Base-by-base conservation (phyloP, 2,888 invertebrate species). In the Microplitis manilae region DNA sequence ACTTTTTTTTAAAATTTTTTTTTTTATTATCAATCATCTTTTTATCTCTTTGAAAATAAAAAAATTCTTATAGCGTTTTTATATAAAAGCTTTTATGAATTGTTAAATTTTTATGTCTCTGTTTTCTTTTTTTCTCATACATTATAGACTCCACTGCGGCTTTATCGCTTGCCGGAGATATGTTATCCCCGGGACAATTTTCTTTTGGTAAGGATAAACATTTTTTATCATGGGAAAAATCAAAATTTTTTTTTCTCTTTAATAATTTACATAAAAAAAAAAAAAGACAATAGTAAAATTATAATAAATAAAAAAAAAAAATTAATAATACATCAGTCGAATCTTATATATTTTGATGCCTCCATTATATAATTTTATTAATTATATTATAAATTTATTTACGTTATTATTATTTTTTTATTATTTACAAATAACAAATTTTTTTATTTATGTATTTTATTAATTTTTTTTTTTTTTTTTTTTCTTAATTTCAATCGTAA, bases 131-230 rank as follows among this genome's bases (percentile, higher is more conserved):
- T 77, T 77, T 77, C 77, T 69, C 74, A 77, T 74, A 74, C 77
- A 77, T 73, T 77, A 73, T 77, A 77, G 77, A 77, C 71, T 74
- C 74, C 77, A 77, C 77, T 74, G 74, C 77, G 73, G 77, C 77
- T 77, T 77, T 77, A 74, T 77, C 77, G 77, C 74, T 77, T 77
- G 77, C 77, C 74, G 77, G 77, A 74, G 77, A 77, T 77, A 74
- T 73, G 77, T 77, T 77, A 77, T 77, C 77, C 77, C 77, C 77
- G 77, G 77, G 77, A 74, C 77, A 77, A 77, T 77, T 77, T 77
- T 77, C 77, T 77, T 77, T 77, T 77, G 77, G 77, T 77, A 77
- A 77, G 77, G 77, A 77, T 77, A 74, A 77, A 77, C 74, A 77
- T 75, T 75, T 75, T 75, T 75, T 75, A 68, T 75, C 67, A 67